A percentile compares a stretch with the other conserved stretches of the same genome.
These are phyloP conservation scores for Ascidia mentula DNA, from an alignment of 23 tunicate species.

Conservation along the genomic window DNA sequence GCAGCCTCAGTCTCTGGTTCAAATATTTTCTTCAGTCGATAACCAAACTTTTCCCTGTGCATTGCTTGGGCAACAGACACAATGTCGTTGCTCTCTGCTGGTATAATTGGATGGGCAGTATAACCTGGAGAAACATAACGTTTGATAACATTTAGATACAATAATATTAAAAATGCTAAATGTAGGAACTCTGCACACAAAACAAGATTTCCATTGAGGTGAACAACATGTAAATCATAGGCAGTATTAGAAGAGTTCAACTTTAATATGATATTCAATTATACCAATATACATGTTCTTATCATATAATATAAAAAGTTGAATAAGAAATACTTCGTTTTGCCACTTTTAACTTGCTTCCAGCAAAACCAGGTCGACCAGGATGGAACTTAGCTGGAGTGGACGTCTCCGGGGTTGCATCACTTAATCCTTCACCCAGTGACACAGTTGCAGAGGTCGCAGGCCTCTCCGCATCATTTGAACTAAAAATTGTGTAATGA, in stretches of 20 bases:
- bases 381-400: constrained; percentile 22
- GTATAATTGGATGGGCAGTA: constrained; percentile 62
- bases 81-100: constrained; percentile 72
- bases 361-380: constrained; percentile 64
- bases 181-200: no score
- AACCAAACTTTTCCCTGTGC: constrained; percentile 82
- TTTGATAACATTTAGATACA: no score
- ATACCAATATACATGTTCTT: background rate
- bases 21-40: constrained; percentile 49
- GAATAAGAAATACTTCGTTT: constrained; percentile 22
- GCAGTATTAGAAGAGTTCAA: background rate
- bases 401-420: background rate
- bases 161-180: no score
- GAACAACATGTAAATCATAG: background rate
- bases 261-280: background rate
- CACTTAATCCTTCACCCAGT: constrained; percentile 4
- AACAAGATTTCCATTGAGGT: no score
- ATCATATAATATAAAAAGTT: background rate
- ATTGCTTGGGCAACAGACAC: constrained; percentile 87
- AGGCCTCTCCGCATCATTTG: background rate
- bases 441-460: background rate
- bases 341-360: constrained; percentile 38
- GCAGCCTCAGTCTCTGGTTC: constrained; percentile 88
- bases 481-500: background rate
- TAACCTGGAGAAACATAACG: no score